phyloP scores from a whole-genome alignment of 2,113 vertebrate species.

The Mohoua ochrocephala region DNA sequence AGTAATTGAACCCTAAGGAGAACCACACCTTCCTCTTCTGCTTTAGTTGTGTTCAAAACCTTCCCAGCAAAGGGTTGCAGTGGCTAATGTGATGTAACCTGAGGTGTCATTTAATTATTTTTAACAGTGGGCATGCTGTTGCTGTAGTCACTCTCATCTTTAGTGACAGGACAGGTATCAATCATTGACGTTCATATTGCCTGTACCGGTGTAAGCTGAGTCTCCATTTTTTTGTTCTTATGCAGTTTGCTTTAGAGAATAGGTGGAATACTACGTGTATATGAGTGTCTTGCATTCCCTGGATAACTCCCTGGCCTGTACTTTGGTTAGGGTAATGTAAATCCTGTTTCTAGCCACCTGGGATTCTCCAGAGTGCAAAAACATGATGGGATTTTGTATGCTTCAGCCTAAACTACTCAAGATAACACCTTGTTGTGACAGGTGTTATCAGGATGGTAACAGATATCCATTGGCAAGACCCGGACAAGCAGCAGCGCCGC shows the following conservation, averaged over 20 bases:
- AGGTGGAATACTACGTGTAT: background rate
- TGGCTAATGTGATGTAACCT: background rate
- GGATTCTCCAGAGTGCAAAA: background rate
- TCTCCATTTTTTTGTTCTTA: background rate
- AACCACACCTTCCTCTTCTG: background rate
- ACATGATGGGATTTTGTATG: background rate
- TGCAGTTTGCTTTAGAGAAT: background rate
- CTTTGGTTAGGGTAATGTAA: background rate
- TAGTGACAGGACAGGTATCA: background rate
- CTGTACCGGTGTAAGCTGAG: background rate
- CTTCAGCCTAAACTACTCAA: background rate
- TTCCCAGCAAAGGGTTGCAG: background rate
- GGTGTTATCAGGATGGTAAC: background rate
- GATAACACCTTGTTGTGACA: background rate
- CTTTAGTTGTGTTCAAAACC: background rate
- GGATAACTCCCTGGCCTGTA: background rate
- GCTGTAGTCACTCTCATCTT: background rate
- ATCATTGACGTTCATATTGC: background rate
- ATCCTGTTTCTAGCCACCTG: background rate
- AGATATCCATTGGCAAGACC: background rate
- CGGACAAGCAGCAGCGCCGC: background rate
- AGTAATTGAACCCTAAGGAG: background rate
- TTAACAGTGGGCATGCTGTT: background rate
- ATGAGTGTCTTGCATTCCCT: background rate
- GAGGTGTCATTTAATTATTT: background rate